A percentile compares a stretch with the other conserved stretches of the same genome.
phyloP scores from a whole-genome alignment of 2,113 vertebrate genomes.

The Mobula birostris region DNA sequence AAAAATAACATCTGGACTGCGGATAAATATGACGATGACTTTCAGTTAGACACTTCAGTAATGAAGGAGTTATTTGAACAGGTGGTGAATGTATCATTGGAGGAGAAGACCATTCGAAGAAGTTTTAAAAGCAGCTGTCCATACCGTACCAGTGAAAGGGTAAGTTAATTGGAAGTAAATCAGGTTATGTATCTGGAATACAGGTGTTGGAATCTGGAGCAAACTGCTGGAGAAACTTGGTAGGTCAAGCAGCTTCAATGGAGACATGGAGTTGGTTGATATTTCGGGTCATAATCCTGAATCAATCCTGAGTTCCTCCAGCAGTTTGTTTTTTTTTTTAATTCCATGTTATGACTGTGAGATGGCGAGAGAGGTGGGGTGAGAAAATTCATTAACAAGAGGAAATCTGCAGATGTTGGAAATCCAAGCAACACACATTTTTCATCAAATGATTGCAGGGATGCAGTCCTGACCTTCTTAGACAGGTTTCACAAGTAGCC shows the following conservation, averaged over 20 bases:
- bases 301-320: too few species aligned
- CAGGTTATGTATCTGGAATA: background rate
- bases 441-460: background rate
- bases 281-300: too few species aligned
- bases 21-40: constrained; percentile 24
- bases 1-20: constrained; percentile 26
- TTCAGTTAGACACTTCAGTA: constrained; percentile 15
- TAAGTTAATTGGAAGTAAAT: constrained; percentile 4
- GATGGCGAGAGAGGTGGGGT: too few species aligned
- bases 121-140: background rate
- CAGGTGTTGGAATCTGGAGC: too few species aligned
- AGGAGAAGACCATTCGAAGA: background rate
- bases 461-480: background rate
- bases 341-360: background rate
- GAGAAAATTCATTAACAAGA: background rate
- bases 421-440: too few species aligned
- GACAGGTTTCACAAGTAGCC: background rate
- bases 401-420: too few species aligned
- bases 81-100: background rate
- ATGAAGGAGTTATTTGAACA: constrained; percentile 24
- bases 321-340: too few species aligned
- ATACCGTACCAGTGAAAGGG: background rate
- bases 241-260: too few species aligned
- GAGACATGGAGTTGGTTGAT: too few species aligned
- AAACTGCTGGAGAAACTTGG: too few species aligned